Evolutionary conservation across 2,113 vertebrate genomes (phyloP), one percentile per base, ranked within the genome.

Genomic region (Nothobranchius kuhntae): DNA sequence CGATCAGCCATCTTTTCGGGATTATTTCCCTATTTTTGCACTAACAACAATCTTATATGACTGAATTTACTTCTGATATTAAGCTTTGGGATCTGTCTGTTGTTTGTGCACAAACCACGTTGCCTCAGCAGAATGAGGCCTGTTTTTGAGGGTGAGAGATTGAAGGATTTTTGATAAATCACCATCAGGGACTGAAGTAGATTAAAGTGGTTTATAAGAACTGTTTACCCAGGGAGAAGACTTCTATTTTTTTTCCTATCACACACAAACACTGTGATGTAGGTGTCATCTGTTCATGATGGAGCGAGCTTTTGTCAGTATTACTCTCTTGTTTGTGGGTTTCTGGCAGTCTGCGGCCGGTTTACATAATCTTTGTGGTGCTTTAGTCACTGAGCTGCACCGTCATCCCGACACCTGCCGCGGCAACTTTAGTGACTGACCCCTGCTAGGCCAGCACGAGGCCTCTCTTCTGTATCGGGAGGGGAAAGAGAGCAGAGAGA

Each of bases 271-370:
- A 48, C 68, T 68, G 69, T 77, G 67, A 73, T 80, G 67, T 72
- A 71, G 75, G 70, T 72, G 72, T 75, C 60, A 82, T 81, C 67
- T 79, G 73, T 65, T 71, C 2, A 9, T 51, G 61, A 78, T 81
- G 66, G 74, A 79, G 57, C 53, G 21, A 47, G 65, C 53, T 52
- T 75, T 68, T 86, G 83, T 82, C 54, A 36, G 44, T 50, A 30
- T 30, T 30, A 40, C 38, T 40, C 38, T 40, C 38, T 40, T 40
- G 38, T 40, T 40, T 40, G 38, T 40, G 38, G 38, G 65, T 70
- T 72, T 54, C 64, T 80, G 76, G 69, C 78, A 65, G 38, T 54
- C 35, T 36, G 56, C 54, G 67, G 4, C 52, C 51, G 48, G 40
- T 71, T 87, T 73, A 83, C 59, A 36, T 80, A 81, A 87, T 71